Evolutionary conservation across 2,797 vertebrate species (phyloP), one percentile per base, ranked within the genome.

Genomic region (Oreonectes daqikongensis): DNA sequence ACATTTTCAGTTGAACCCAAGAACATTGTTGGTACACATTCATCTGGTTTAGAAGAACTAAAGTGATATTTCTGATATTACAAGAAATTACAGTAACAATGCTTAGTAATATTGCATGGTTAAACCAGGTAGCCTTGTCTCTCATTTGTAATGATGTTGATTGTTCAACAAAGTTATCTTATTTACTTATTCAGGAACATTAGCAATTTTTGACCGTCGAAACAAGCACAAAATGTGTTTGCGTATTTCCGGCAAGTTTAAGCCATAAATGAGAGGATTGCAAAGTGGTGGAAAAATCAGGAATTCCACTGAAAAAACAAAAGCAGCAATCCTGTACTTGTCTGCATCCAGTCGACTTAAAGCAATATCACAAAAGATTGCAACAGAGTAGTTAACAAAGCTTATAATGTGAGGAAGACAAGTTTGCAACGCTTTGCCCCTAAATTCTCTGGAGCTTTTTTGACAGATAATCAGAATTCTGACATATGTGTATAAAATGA

Each of bases 251-350:
- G 69, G 79, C 22, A 80, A 77, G 32, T 77, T 77, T 53, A 80
- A 44, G 1, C 78, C 78, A 66, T 80, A 80, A 20, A 80, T 73
- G 18, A 80, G 67, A 28, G 78, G 78, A 59, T 80, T 80, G 4
- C 75, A 5, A 55, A 80, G 15, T 24, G 79, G 79, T 22, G 79
- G 79, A 48, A 72, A 60, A 30, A 76, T 30, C 24, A 80, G 20
- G 32, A 72, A 76, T 57, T 76, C 79, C 40, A 80, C 26, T 46
- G 79, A 80, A 70, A 76, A 75, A 4, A 80, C 4, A 3, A 80
- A 15, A 17, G 22, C 73, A n/a, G 71, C 38, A 35, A 38, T 32
- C 28, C 35, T 63, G 3, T 35, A 22, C 60, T 63, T 50, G 14
- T 63, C 57, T 63, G 59, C 63, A 38, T 72, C 75, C 64, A 30